phyloP scores from a whole-genome alignment of 2,888 invertebrate species.

The Amiota minor region DNA sequence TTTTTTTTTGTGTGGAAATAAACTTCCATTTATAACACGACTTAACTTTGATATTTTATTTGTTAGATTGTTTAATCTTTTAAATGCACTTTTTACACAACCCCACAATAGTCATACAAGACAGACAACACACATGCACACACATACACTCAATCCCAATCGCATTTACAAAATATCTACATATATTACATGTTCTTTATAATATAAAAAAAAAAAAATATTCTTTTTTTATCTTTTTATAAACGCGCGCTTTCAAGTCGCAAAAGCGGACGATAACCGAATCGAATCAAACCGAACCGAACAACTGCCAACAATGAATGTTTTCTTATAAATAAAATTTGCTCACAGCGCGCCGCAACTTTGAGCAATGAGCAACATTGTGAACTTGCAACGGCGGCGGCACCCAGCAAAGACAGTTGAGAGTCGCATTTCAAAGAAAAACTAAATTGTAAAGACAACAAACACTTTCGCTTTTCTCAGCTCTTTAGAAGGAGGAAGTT shows the following conservation, averaged over 20 bases:
- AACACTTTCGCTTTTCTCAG: constrained; percentile 28
- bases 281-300: constrained; percentile 4
- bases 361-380: background rate
- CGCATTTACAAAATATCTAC: no score
- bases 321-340: constrained; percentile 66
- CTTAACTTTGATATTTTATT: no score
- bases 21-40: background rate
- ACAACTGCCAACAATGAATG: constrained; percentile 59
- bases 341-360: background rate
- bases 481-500: background rate
- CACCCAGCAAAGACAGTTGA: background rate
- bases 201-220: constrained; percentile 23
- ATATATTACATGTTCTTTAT: background rate
- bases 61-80: no score
- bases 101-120: no score
- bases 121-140: no score
- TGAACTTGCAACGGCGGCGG: no score
- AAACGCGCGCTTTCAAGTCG: constrained; percentile 7
- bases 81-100: no score
- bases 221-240: constrained; percentile 7
- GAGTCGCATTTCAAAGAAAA: background rate
- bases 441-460: background rate
- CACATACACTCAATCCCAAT: no score
- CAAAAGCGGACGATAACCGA: background rate
- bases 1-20: background rate